A percentile compares a stretch with the other conserved stretches of the same genome.
phyloP scores from a whole-genome alignment of 1,140 invertebrate genomes.

The Anastatus disparis region DNA sequence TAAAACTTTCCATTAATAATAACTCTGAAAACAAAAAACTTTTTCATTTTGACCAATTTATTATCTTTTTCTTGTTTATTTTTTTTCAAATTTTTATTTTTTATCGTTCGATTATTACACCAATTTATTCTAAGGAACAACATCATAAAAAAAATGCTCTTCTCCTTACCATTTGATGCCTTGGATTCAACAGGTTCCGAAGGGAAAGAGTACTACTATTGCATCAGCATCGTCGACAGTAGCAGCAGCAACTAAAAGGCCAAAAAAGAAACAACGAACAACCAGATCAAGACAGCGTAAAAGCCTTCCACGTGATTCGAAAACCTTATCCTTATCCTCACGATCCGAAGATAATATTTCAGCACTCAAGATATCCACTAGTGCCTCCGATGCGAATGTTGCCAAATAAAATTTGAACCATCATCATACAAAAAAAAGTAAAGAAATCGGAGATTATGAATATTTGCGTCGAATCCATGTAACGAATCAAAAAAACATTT shows the following conservation, averaged over 20 bases:
- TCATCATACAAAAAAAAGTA: too few species aligned
- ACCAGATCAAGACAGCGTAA: conserved; percentile 46
- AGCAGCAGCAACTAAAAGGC: conserved; percentile 33
- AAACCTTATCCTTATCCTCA: conserved; percentile 35
- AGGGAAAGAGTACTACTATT: conserved; percentile 35
- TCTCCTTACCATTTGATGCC: too few species aligned
- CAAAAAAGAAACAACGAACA: conserved; percentile 40
- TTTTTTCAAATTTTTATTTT: too few species aligned
- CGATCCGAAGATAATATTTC: conserved; percentile 34
- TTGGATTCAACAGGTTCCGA: conserved; percentile 47
- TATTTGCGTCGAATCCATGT: too few species aligned
- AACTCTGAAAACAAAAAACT: not conserved
- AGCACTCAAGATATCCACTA: conserved; percentile 43
- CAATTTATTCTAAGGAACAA: too few species aligned
- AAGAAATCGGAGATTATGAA: too few species aligned
- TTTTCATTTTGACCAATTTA: too few species aligned
- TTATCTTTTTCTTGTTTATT: too few species aligned
- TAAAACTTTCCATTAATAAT: conserved; percentile 17
- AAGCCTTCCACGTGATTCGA: conserved; percentile 42
- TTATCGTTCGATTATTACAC: too few species aligned
- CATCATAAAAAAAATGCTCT: conserved; percentile 10
- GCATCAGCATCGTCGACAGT: too few species aligned
- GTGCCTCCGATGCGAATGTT: conserved; percentile 44
- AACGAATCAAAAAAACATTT: too few species aligned
- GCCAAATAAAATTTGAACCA: too few species aligned